Evolutionary conservation across 2,888 invertebrate genomes (phyloP), one percentile per base, ranked within the genome.

Genomic region (Crematogaster levior): DNA sequence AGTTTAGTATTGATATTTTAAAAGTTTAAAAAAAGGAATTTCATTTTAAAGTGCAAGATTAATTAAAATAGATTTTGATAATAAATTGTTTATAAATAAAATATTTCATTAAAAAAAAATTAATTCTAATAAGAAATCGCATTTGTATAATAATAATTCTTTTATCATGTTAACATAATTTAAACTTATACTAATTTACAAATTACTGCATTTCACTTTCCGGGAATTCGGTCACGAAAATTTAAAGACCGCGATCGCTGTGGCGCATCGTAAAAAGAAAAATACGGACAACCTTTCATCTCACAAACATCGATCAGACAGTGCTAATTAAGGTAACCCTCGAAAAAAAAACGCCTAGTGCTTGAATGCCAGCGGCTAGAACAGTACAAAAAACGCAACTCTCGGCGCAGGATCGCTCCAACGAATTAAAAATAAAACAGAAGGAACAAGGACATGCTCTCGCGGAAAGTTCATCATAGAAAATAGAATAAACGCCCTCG

Each of bases 341-440:
- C 12, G 46, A 34, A 34, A 79, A 58, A 48, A 74, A 77, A 73
- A 60, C 10, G 34, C n/a, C 15, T 18, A 34, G 34, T 79, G 43
- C 77, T 58, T 68, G 43, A 79, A 79, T 68, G 56, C 77, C 56
- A 56, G 56, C 56, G 34, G 77, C 56, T 56, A 77, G 56, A 79
- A 79, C 18, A 68, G 21, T 56, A 30, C 56, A 68, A 68, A 79
- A 79, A 79, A 68, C 18, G 43, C 56, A 34, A 77, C 56, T 77
- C 56, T 30, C 34, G 21, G 18, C 12, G 24, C 34, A 7, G 43
- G 66, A 66, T 79, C 43, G 68, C 15, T 79, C 12, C 56, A 12
- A 58, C 68, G 77, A 79, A 79, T 79, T 56, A 56, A 79, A 68
- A 79, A 68, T 79, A 68, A 79, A 79, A 68, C 27, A 58, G 34